These are phyloP conservation scores for Neolamprologus brichardi DNA, from an alignment of 2,113 vertebrate genomes.

Conservation along the genomic window DNA sequence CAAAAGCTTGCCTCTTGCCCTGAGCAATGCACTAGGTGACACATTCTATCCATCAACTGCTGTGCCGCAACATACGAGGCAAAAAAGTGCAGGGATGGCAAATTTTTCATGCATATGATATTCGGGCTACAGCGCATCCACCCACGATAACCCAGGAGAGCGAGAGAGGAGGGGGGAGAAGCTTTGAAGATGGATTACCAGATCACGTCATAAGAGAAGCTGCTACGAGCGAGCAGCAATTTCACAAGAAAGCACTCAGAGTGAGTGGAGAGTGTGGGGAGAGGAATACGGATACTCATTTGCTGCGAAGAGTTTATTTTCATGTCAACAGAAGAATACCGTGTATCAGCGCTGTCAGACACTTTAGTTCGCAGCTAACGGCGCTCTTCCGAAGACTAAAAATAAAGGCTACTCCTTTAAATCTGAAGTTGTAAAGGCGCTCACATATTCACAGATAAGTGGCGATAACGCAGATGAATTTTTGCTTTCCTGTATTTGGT, in stretches of 20 bases:
- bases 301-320: constrained; percentile 31
- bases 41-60: constrained; percentile 59
- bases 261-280: not conserved
- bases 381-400: not conserved
- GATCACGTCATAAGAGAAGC: constrained; percentile 38
- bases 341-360: not conserved
- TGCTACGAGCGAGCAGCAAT: constrained; percentile 26
- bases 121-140: constrained; percentile 16
- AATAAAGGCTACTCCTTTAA: not conserved
- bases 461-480: not conserved
- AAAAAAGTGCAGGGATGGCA: constrained; percentile 47
- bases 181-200: constrained; percentile 59
- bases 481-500: not conserved
- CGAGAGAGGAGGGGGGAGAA: not conserved
- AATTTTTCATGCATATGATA: constrained; percentile 61
- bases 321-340: constrained; percentile 11
- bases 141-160: constrained; percentile 40
- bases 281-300: constrained; percentile 30
- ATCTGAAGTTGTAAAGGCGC: not conserved
- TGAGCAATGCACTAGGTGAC: constrained; percentile 39
- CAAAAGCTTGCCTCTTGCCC: constrained; percentile 28
- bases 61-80: constrained; percentile 8
- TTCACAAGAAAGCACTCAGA: constrained; percentile 28
- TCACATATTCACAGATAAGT: not conserved
- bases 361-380: not conserved